Evolutionary conservation across 2,888 invertebrate species (phyloP).

Genomic region (Orthosia cruda): DNA sequence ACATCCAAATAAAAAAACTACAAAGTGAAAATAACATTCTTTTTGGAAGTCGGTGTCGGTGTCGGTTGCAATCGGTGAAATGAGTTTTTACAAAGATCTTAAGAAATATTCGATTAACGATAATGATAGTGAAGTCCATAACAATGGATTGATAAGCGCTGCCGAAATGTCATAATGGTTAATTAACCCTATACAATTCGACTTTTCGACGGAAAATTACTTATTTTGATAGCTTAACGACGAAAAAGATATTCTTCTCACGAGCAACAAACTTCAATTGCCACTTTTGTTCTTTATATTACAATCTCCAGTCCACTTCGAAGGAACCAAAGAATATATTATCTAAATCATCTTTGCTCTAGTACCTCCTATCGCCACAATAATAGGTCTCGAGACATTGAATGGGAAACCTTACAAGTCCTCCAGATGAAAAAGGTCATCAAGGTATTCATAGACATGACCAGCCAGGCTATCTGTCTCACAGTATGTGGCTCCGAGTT

Average conservation of each 20-base stretch:
- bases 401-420: constrained; percentile 26
- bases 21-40: too few relatives aligned
- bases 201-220: too few relatives aligned
- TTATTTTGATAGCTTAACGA: too few relatives aligned
- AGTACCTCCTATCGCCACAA: neutral
- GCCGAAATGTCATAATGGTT: too few relatives aligned
- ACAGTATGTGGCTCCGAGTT: constrained; percentile 54
- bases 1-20: too few relatives aligned
- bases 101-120: too few relatives aligned
- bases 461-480: constrained; percentile 44
- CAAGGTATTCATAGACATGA: constrained; percentile 24
- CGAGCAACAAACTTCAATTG: neutral
- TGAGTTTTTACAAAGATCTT: too few relatives aligned
- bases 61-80: too few relatives aligned
- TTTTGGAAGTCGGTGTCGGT: too few relatives aligned
- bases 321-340: neutral
- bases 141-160: too few relatives aligned
- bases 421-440: constrained; percentile 22
- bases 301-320: neutral
- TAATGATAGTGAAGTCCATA: too few relatives aligned
- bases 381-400: constrained; percentile 25
- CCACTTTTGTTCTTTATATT: neutral
- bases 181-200: too few relatives aligned
- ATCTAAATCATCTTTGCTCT: constrained; percentile 15
- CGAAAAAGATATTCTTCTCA: neutral